Evolutionary conservation across 2,888 invertebrate genomes (phyloP).

Genomic region (Scaptomyza polygonia): DNA sequence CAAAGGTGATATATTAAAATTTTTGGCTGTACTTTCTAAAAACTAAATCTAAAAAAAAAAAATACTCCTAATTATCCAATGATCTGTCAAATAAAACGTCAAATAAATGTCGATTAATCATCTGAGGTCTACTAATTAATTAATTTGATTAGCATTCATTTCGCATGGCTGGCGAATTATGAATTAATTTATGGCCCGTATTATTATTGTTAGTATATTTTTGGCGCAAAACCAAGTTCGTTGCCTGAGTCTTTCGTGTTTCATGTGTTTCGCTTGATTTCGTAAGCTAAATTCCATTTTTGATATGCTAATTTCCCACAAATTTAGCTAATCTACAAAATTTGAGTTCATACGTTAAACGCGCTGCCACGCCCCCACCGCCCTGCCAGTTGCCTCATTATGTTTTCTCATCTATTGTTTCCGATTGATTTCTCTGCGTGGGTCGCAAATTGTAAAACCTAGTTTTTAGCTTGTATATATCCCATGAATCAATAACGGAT

Average conservation of each 20-base stretch:
- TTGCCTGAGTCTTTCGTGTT: constrained; percentile 64
- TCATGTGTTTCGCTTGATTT: constrained; percentile 22
- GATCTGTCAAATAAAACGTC: constrained; percentile 34
- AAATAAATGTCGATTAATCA: constrained; percentile 56
- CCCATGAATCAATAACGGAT: constrained; percentile 19
- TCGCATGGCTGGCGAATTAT: constrained; percentile 61
- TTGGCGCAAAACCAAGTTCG: constrained; percentile 54
- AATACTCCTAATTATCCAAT: constrained; percentile 25
- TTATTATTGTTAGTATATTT: neutral
- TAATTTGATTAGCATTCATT: constrained; percentile 74
- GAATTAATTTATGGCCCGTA: constrained; percentile 67
- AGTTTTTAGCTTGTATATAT: neutral
- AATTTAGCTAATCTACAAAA: constrained; percentile 60
- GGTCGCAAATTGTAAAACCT: constrained; percentile 15
- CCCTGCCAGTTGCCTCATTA: constrained; percentile 16
- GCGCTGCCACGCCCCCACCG: constrained; percentile 59
- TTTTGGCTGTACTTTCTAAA: constrained; percentile 16
- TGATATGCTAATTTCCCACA: constrained; percentile 29
- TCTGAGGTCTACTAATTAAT: constrained; percentile 59
- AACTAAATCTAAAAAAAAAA: too few species aligned
- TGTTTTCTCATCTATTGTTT: constrained; percentile 6
- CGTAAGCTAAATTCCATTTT: constrained; percentile 47
- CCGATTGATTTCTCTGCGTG: constrained; percentile 29
- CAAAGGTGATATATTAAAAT: constrained; percentile 3
- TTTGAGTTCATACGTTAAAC: constrained; percentile 56